Conservation (phyloP, 30 jellyfish, hydroid and myxozoan species). For the Hydractinia symbiolongicarpus region DNA sequence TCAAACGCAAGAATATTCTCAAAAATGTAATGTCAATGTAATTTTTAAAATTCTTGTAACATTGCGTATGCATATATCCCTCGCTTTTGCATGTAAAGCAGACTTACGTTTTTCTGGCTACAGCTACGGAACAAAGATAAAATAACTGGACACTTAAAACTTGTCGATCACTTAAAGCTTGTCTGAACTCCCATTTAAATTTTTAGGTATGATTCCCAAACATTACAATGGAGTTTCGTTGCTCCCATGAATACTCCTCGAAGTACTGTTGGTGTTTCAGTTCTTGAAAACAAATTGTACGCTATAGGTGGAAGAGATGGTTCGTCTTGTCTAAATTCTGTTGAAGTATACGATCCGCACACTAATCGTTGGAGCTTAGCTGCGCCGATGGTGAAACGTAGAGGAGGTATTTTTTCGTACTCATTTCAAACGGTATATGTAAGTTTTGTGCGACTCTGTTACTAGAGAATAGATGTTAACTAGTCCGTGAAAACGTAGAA, state of each 20-base stretch:
- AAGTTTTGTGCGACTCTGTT: no score
- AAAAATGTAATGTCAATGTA: no score
- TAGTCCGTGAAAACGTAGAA: no score
- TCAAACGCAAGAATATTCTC: no score
- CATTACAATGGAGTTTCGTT: constrained; percentile 84
- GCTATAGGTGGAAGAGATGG: constrained; percentile 99
- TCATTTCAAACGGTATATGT: no score
- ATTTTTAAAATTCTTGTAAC: no score
- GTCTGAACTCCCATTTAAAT: not conserved
- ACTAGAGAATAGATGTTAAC: no score
- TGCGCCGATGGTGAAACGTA: constrained; percentile 95
- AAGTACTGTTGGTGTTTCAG: constrained; percentile 95
- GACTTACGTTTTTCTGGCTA: no score
- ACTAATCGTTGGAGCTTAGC: constrained; percentile 90
- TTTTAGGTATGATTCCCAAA: constrained; percentile 82
- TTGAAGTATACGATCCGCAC: constrained; percentile 95
- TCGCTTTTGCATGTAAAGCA: no score
- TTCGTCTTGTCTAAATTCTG: constrained; percentile 87
- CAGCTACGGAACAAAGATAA: no score
- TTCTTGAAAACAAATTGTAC: constrained; percentile 64
- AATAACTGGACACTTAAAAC: no score
- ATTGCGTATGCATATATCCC: no score
- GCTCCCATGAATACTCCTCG: constrained; percentile 86
- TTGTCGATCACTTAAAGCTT: not conserved
- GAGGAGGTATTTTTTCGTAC: constrained; percentile 61